Base-by-base conservation (phyloP, 2,797 vertebrate species). In the Rhinatrema bivittatum region DNA sequence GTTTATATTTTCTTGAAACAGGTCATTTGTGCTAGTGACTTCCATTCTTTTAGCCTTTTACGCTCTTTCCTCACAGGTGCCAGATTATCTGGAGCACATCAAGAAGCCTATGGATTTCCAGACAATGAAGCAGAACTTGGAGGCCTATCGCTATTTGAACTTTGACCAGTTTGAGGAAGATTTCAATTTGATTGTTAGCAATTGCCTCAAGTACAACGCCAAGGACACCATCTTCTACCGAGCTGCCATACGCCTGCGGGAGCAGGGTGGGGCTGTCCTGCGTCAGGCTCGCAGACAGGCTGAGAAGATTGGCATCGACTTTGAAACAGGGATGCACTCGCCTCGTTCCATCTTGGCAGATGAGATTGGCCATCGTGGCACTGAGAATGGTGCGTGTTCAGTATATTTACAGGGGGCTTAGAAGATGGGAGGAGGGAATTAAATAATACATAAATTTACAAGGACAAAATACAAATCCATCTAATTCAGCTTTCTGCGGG, bases 21-120 rank as follows among this genome's bases (percentile, higher is more conserved):
- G 68, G 64, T 53, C 16, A 26, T 24, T 21, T 29, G 33, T 11
- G 9, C 16, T 10, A 10, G 5, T 16, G 18, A 17, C 25, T 50
- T 12, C 5, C 2, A 1, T 19, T 43, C 47, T 46, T 52, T 65
- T 62, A 78, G 47, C 62, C 52, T 12, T 29, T 35, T 4, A 30
- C 64, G 9, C 60, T 59, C 39, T 50, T 44, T 40, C 52, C 22
- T 1, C 18, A 19, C 68, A 98, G 96, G 95, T 98, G 20, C 96
- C 96, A 3, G 96, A 99, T 72, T 99, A 99, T 64, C 68, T 98
- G 67, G 96, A 98, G 75, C 95, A 99, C 61, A 96, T 98, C 46
- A 93, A 98, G 76, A 94, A 93, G 42, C 96, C 96, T 0, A 99
- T 99, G 96, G 96, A 99, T 66, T 99, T 99, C 76, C 91, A 95